Base-by-base conservation (phyloP, 53 echinoderm and acorn worm species). In the Henricia sp. region DNA sequence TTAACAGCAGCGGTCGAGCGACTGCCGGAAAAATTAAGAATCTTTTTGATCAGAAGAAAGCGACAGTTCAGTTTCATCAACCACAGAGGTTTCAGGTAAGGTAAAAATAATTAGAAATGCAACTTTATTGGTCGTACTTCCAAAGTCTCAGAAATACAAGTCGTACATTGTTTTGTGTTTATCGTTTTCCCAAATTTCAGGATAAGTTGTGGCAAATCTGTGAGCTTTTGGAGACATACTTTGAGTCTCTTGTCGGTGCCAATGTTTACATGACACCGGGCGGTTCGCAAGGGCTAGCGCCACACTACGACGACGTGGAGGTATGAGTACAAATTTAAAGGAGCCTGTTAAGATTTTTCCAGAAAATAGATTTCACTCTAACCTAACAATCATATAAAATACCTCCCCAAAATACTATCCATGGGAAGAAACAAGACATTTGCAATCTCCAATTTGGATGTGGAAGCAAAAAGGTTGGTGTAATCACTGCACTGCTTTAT, bases 281-380 rank as follows among this genome's bases (percentile, higher is more conserved):
- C 0, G 90, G 88, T 70, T 92, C 90, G 8, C 97, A 96, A 28
- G 97, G 97, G 3, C 48, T 96, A 57, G 97, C 97, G 3, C 97
- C 94, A 14, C 97, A 96, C 83, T 92, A 96, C 55, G 97, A 96
- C 77, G 97, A 96, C 70, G 97, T 96, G 11, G 97, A 96, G 90
- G 96, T 96, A 70, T n/a, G n/a, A n/a, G n/a, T n/a, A n/a, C n/a
- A n/a, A n/a, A n/a, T n/a, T n/a, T n/a, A n/a, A n/a, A n/a, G n/a
- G n/a, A n/a, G n/a, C n/a, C n/a, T n/a, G n/a, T n/a, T n/a, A n/a
- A n/a, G n/a, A n/a, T n/a, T n/a, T n/a, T n/a, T n/a, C n/a, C n/a
- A n/a, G n/a, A n/a, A n/a, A n/a, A n/a, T n/a, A n/a, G n/a, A n/a
- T n/a, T n/a, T n/a, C n/a, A n/a, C n/a, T n/a, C n/a, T n/a, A n/a